Conservation (phyloP, 2,797 vertebrate species). For the Prunella strophiata region DNA sequence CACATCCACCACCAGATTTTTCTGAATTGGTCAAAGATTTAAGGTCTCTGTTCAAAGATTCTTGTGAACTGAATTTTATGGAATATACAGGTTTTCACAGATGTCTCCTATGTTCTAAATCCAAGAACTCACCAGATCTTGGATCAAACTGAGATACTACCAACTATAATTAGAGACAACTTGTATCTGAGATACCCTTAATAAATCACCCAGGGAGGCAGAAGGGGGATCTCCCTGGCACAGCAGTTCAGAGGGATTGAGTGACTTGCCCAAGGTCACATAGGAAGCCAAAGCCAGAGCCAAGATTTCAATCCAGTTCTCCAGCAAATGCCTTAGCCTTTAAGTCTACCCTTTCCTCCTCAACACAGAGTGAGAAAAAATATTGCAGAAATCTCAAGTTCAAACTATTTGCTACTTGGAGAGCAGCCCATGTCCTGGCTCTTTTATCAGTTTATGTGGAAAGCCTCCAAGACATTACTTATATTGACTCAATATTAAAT, state of each 20-base stretch:
- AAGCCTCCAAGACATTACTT: conserved; percentile 70
- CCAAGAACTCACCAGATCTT: background rate
- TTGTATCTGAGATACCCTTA: background rate
- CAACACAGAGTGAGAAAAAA: background rate
- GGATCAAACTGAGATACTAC: background rate
- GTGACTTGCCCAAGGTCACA: background rate
- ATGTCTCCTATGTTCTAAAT: background rate
- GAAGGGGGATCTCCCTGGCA: background rate
- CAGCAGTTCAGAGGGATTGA: background rate
- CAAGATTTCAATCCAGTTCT: background rate
- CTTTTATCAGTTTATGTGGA: conserved; percentile 55
- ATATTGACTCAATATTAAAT: conserved; percentile 68
- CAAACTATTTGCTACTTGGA: conserved; percentile 48
- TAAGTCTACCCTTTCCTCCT: background rate
- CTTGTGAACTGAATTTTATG: background rate
- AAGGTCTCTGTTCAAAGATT: background rate
- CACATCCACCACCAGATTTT: background rate
- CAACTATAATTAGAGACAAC: background rate
- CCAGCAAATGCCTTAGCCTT: background rate
- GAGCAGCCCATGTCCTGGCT: conserved; percentile 53
- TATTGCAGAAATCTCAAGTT: conserved; percentile 58
- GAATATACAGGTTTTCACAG: background rate
- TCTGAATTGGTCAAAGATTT: background rate
- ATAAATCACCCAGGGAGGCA: background rate
- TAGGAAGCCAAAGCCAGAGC: background rate